phyloP scores from a whole-genome alignment of 2,797 vertebrate species.

The Mus spretus region DNA sequence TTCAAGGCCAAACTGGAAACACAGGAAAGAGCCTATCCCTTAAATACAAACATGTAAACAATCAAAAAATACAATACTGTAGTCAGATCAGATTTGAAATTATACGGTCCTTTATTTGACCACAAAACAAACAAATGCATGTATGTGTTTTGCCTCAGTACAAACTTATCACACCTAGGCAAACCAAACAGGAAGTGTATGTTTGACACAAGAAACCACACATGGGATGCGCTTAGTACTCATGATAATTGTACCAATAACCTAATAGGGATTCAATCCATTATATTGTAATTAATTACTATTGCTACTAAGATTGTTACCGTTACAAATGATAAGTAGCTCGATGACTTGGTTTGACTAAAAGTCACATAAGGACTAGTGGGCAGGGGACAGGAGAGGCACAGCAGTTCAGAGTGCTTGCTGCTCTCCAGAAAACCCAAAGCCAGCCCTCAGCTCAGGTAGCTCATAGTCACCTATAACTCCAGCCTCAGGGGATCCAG shows the following conservation, averaged over 20 bases:
- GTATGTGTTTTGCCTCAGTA: no score
- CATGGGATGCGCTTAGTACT: background rate
- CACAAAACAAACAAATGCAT: background rate
- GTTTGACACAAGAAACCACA: conserved; percentile 3
- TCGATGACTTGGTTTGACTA: background rate
- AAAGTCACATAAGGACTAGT: background rate
- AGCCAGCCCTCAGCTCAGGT: background rate
- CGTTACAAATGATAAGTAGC: background rate
- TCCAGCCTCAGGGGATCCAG: background rate
- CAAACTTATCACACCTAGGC: background rate
- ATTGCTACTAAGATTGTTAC: background rate
- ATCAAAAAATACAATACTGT: background rate
- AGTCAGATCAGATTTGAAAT: background rate
- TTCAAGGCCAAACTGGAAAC: background rate
- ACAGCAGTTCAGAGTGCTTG: background rate
- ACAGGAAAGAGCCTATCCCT: background rate
- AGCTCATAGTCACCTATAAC: background rate
- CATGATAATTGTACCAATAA: background rate
- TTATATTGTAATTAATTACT: background rate
- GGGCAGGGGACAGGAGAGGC: background rate
- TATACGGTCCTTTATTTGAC: background rate
- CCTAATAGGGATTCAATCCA: background rate
- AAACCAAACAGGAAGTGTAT: background rate
- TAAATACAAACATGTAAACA: background rate
- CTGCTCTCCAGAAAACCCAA: background rate